Evolutionary conservation across 1,140 invertebrate species (phyloP), one percentile per base, ranked within the genome.

Genomic region (Apocrypta bakeri): DNA sequence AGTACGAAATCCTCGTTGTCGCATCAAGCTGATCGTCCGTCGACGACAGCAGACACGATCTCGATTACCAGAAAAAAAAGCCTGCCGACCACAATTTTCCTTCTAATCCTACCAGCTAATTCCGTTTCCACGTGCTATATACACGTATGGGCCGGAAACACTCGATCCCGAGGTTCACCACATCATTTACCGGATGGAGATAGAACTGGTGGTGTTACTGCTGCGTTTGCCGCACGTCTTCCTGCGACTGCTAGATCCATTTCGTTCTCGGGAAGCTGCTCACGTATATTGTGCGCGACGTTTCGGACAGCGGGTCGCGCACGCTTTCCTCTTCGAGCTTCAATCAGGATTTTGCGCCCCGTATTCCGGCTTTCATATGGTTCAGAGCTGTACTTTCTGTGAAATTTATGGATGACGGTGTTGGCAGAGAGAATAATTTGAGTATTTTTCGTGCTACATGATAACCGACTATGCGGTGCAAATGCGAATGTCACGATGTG

Each of bases 161-260:
- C 77, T 83, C 78, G 79, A 87, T 87, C 79, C 82, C 66, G 83
- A 80, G 84, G 84, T 79, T 84, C 17, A 29, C 84, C 87, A 71
- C 83, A 76, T 84, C 74, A 85, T 87, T 86, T 83, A 81, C 82
- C 24, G 42, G 48, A 56, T 79, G 68, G 25, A 71, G 78, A 79
- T 79, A n/a, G 37, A 69, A 42, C 64, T 25, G 64, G 4, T 61
- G n/a, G n/a, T n/a, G n/a, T n/a, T n/a, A n/a, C n/a, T 61, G 2
- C 64, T 66, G 24, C 64, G 64, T 66, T 66, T 56, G 48, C 48
- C 48, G 64, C 64, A 66, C 27, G 24, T 66, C 64, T 14, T 12
- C 27, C 64, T 66, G 7, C 27, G 64, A 14, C 64, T 69, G 4
- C 68, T 69, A 31, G 48, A 66, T 66, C 25, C 11, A 66, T 29